Base-by-base conservation (phyloP, 2,113 vertebrate genomes). In the Leptobrachium ailaonicum region DNA sequence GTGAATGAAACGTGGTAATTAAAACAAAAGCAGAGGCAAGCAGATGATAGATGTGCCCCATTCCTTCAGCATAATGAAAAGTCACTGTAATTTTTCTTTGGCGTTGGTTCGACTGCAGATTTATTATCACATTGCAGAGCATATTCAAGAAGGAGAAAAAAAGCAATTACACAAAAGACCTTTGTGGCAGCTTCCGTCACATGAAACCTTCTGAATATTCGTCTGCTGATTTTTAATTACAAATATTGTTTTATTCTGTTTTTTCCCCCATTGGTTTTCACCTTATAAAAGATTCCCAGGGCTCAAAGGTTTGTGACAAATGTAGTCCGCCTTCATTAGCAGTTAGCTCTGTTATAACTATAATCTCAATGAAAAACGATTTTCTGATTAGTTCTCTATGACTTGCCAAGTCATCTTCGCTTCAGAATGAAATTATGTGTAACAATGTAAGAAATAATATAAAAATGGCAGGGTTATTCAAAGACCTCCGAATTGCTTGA, bases 1-100 rank as follows among this genome's bases (percentile, higher is more conserved):
- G 84, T 82, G 84, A 86, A 80, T 80, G 82, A 88, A 90, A 84
- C 10, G 70, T 70, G 88, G 88, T 86, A 85, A 90, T 89, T 87
- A 88, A 86, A 88, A 88, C 84, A 70, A 87, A 85, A 86, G 85
- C 82, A 84, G 85, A 85, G 84, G 82, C 83, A 82, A 73, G 83
- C 41, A 79, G 75, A 71, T 88, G 90, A 89, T 83, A n/a, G 85
- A 88, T 88, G 86, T 72, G 82, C 83, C 83, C 84, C 3, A 0
- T 9, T 9, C 83, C 4, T 41, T 77, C 60, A 42, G 10, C 84
- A 79, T 70, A 77, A 67, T 66, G 86, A 86, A 80, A 83, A 85
- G 56, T 2, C 66, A 66, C 54, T 40, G 83, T 74, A 44, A 44
- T 86, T 91, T 85, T 80, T 86, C 75, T 8, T 86, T 83, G 40